Evolutionary conservation across 2,113 vertebrate species (phyloP).

Genomic region (Scartelaos histophorus): DNA sequence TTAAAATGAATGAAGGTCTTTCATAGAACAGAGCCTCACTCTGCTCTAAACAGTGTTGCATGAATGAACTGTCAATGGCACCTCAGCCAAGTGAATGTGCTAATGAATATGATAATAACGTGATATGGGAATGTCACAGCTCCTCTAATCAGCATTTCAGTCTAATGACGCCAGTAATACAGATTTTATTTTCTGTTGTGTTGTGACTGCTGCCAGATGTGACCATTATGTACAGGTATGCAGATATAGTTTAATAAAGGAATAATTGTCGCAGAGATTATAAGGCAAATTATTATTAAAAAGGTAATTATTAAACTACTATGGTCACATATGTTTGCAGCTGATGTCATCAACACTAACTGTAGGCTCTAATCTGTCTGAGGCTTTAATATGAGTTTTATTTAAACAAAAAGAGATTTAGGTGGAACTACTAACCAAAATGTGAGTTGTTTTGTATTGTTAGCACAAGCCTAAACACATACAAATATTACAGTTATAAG

Average conservation of each 20-base stretch:
- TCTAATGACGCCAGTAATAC: constrained; percentile 17
- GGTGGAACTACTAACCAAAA: no score
- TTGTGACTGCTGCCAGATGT: neutral
- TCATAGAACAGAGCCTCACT: neutral
- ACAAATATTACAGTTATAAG: no score
- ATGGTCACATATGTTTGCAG: no score
- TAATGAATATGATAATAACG: constrained; percentile 17
- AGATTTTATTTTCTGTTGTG: constrained; percentile 14
- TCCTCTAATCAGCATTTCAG: constrained; percentile 19
- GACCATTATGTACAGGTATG: neutral
- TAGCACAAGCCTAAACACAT: no score
- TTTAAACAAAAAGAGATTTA: no score
- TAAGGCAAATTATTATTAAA: neutral
- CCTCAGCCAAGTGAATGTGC: constrained; percentile 19
- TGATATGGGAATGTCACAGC: constrained; percentile 9
- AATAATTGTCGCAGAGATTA: neutral
- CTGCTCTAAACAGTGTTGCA: constrained; percentile 10
- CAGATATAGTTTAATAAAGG: neutral
- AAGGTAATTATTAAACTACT: neutral
- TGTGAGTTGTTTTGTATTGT: no score
- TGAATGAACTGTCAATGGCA: constrained; percentile 18
- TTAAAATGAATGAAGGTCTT: neutral
- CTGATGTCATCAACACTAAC: no score
- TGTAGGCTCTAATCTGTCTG: no score
- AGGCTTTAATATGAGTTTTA: no score